Evolutionary conservation across 2,797 vertebrate species (phyloP).

Genomic region (Intellagama lesueurii): DNA sequence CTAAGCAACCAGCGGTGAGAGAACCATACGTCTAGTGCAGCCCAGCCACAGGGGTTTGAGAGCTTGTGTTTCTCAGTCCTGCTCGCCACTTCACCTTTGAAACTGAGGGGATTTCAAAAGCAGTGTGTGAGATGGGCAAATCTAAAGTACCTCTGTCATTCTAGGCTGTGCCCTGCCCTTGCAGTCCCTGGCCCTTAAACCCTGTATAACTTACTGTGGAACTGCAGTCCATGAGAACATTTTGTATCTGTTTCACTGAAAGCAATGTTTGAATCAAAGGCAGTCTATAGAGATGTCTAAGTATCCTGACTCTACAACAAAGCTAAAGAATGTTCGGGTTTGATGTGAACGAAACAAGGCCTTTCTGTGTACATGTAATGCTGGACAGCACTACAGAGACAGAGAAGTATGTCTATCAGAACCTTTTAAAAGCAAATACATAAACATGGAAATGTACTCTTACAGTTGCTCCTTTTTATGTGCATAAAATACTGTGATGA

Average conservation of each 20-base stretch:
- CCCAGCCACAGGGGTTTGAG: neutral
- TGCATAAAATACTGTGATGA: constrained; percentile 22
- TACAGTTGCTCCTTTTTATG: constrained; percentile 1
- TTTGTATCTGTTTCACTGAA: neutral
- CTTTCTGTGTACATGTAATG: constrained; percentile 8
- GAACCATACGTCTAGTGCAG: neutral
- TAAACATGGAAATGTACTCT: neutral
- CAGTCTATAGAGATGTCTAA: neutral
- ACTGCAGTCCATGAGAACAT: neutral
- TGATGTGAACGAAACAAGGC: neutral
- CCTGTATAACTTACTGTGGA: neutral
- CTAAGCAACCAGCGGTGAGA: neutral
- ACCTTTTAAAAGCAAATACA: constrained; percentile 27
- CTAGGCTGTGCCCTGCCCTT: neutral
- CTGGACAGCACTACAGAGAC: constrained; percentile 24
- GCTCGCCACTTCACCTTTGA: neutral
- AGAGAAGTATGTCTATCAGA: neutral
- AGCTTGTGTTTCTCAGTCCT: neutral
- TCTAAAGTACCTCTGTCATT: neutral
- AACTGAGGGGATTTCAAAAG: neutral
- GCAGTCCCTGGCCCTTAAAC: neutral
- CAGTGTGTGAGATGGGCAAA: neutral
- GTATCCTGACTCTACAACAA: neutral
- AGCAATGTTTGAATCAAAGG: neutral
- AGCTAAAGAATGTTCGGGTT: neutral